Evolutionary conservation across 2,797 vertebrate genomes (phyloP), one percentile per base, ranked within the genome.

Genomic region (Enteromius fasciolatus): DNA sequence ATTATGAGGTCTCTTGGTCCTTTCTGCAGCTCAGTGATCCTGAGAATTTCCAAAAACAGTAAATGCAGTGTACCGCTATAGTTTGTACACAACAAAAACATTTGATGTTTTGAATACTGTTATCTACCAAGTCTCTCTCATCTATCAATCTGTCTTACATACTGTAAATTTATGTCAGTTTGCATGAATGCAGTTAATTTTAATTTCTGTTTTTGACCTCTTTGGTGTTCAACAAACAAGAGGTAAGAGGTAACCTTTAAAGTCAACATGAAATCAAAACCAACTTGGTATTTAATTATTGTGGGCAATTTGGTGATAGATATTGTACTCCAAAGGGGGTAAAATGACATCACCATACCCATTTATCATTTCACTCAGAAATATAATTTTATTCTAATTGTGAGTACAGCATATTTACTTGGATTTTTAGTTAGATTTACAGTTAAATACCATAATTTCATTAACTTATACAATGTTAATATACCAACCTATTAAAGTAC

Each of bases 1-100:
- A 91, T 91, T 72, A 67, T 28, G 52, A 80, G 73, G 69, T 84
- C 48, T 73, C 73, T 73, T 44, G 73, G 72, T 89, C 85, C 61
- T 86, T 85, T 90, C 90, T 88, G 84, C 86, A 0, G 48, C 39
- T 52, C 57, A 28, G 57, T 57, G 57, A 25, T 82, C 31, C 63
- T 87, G 83, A 86, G 25, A 3, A 67, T 82, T 66, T 23, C 70
- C 76, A 54, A 85, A 81, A 17, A 5, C 28, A 18, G 17, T 41
- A 8, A 80, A 76, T 77, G 17, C 78, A 80, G 82, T 23, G 20
- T 36, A 11, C 54, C 33, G 31, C 64, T 69, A 61, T 33, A 36
- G 44, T 52, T 59, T 14, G 7, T 25, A 28, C 18, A 14, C 25
- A 64, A 25, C 20, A 52, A 66, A 50, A 44, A 18, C 50, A 80